phyloP scores from a whole-genome alignment of 2,888 invertebrate species.

The Ptychoptera albimana region DNA sequence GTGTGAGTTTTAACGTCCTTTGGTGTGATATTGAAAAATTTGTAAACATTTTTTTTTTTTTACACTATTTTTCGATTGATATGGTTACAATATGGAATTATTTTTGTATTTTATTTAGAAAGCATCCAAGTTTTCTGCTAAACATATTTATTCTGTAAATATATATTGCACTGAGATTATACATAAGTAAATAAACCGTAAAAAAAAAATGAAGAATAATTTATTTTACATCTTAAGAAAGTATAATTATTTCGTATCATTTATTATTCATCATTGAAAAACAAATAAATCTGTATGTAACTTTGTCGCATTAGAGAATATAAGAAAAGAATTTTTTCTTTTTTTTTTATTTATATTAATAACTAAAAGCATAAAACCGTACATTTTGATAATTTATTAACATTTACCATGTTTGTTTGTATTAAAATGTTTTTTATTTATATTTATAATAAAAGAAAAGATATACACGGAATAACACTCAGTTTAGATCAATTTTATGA shows the following conservation, averaged over 20 bases:
- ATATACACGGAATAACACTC: background rate
- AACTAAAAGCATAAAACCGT: background rate
- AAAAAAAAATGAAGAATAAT: background rate
- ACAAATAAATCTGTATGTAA: too few relatives aligned
- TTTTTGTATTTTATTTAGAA: too few relatives aligned
- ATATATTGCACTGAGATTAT: background rate
- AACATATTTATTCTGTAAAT: background rate
- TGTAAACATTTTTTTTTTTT: too few relatives aligned
- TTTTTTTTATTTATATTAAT: background rate
- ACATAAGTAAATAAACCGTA: background rate
- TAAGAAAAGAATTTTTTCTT: background rate
- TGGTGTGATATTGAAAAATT: too few relatives aligned
- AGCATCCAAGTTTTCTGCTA: too few relatives aligned
- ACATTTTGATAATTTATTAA: background rate
- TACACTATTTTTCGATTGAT: too few relatives aligned
- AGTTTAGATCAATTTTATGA: too few relatives aligned
- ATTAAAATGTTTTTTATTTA: background rate
- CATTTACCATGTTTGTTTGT: background rate
- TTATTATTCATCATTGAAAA: too few relatives aligned
- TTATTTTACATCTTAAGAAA: background rate
- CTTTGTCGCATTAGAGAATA: background rate
- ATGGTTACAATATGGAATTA: too few relatives aligned
- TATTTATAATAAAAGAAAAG: background rate
- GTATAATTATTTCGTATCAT: background rate
- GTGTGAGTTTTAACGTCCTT: too few relatives aligned